These are phyloP conservation scores for Puntigrus tetrazona DNA, from an alignment of 2,113 vertebrate species.

Conservation along the genomic window DNA sequence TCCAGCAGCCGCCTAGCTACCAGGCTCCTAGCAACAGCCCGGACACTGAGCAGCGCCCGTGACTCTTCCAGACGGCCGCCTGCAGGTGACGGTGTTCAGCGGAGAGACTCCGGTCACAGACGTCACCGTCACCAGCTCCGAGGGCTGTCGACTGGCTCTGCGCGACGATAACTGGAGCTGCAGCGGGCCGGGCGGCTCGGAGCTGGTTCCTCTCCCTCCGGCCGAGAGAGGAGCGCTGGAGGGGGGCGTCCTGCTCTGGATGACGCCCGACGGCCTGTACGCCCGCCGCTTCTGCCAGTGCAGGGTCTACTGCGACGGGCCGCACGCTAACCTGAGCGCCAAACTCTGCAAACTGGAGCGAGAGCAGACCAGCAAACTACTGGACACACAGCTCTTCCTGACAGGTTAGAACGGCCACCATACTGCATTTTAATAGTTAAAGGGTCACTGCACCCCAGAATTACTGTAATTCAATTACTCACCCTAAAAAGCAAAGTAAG, in stretches of 20 bases:
- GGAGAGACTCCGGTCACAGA: constrained; percentile 86
- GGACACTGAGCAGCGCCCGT: neutral
- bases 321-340: constrained; percentile 77
- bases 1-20: too few species aligned
- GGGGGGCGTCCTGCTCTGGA: constrained; percentile 88
- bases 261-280: constrained; percentile 89
- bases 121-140: constrained; percentile 84
- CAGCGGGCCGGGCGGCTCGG: constrained; percentile 71
- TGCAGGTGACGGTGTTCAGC: constrained; percentile 87
- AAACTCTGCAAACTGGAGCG: constrained; percentile 90
- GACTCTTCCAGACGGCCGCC: constrained; percentile 80
- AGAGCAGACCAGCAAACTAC: constrained; percentile 88
- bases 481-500: too few species aligned
- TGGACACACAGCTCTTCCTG: constrained; percentile 91
- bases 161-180: constrained; percentile 75
- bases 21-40: neutral
- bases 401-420: constrained; percentile 77
- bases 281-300: constrained; percentile 90
- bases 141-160: constrained; percentile 89
- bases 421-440: neutral
- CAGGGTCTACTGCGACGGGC: constrained; percentile 91
- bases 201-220: constrained; percentile 82
- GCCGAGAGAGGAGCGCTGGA: constrained; percentile 72
- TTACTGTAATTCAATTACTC: neutral
- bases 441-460: neutral